phyloP scores from a whole-genome alignment of 2,113 vertebrate species.

The Platichthys stellatus region DNA sequence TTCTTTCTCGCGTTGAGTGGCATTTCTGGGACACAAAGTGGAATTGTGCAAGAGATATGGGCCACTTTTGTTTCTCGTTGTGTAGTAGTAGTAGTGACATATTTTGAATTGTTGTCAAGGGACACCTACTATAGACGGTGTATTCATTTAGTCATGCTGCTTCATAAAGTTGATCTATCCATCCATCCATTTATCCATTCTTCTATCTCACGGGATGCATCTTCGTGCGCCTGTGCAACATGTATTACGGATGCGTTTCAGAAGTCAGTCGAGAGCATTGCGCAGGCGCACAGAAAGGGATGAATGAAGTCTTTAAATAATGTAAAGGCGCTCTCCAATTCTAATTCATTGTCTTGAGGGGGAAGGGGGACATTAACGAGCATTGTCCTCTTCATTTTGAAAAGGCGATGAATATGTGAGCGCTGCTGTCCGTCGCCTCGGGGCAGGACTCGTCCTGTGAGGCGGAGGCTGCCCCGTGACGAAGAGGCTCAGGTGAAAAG shows the following conservation, averaged over 20 bases:
- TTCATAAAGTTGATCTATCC: background rate
- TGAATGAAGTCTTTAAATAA: constrained; percentile 64
- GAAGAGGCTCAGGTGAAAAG: constrained; percentile 82
- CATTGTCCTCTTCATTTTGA: constrained; percentile 83
- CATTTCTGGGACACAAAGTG: constrained; percentile 69
- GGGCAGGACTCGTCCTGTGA: constrained; percentile 63
- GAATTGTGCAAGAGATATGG: constrained; percentile 32
- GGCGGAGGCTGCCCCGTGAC: constrained; percentile 75
- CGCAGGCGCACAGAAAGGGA: constrained; percentile 44
- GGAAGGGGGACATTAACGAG: constrained; percentile 77
- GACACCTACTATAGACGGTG: background rate
- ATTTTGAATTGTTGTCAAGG: constrained; percentile 3
- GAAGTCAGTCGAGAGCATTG: constrained; percentile 2
- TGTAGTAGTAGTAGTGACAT: background rate
- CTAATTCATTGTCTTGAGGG: constrained; percentile 71
- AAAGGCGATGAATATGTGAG: constrained; percentile 82
- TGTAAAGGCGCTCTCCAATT: constrained; percentile 53
- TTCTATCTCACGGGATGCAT: constrained; percentile 11
- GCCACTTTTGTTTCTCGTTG: constrained; percentile 1
- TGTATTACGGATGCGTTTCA: background rate
- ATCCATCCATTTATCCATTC: constrained; percentile 3
- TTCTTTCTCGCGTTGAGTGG: constrained; percentile 47
- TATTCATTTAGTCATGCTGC: background rate
- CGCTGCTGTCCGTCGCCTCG: constrained; percentile 82
- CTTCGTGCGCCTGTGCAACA: background rate